phyloP scores from a whole-genome alignment of 1,140 invertebrate genomes.

The Aporrectodea caliginosa region DNA sequence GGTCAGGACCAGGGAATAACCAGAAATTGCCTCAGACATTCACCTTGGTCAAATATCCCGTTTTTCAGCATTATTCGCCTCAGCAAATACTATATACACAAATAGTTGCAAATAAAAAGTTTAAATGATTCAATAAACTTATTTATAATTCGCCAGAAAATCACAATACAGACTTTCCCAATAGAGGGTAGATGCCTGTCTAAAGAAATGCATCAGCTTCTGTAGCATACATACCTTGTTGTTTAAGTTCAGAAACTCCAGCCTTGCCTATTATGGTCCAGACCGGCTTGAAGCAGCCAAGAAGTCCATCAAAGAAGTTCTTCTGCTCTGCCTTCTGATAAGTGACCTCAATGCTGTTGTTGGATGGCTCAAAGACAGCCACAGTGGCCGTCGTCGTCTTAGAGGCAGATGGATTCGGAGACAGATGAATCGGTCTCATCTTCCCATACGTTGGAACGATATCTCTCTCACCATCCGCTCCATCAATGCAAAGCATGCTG shows the following conservation, averaged over 20 bases:
- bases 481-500: conserved; percentile 49
- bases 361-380: conserved; percentile 29
- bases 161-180: neutral
- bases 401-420: conserved; percentile 22
- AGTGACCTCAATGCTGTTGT: conserved; percentile 40
- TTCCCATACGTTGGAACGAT: conserved; percentile 43
- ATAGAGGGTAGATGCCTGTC: neutral
- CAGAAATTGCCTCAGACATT: too few relatives aligned
- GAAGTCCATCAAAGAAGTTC: conserved; percentile 74
- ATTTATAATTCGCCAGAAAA: neutral
- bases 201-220: neutral
- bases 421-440: conserved; percentile 33
- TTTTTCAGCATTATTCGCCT: too few relatives aligned
- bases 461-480: conserved; percentile 40
- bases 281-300: conserved; percentile 80
- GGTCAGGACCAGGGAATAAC: too few relatives aligned
- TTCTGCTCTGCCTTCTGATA: conserved; percentile 40
- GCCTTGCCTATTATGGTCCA: conserved; percentile 79
- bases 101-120: neutral
- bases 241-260: conserved; percentile 66
- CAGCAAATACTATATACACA: neutral
- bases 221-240: conserved; percentile 43
- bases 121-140: neutral
- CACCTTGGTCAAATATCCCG: too few relatives aligned
- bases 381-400: conserved; percentile 13